phyloP scores from a whole-genome alignment of 2,113 vertebrate genomes.

The Colaptes auratus region DNA sequence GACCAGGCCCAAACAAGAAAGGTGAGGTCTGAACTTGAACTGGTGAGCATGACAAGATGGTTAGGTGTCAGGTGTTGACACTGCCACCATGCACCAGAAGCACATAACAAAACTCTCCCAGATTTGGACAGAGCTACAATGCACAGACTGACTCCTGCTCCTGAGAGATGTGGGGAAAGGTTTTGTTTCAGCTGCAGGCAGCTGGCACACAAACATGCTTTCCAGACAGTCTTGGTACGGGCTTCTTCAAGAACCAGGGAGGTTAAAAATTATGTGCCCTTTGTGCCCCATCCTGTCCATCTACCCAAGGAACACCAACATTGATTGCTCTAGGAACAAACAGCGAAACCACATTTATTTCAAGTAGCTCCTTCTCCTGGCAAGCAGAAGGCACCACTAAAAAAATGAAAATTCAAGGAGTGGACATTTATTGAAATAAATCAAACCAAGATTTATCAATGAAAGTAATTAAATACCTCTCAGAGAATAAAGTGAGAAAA shows the following conservation, averaged over 20 bases:
- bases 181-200: neutral
- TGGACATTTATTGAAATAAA: neutral
- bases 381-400: neutral
- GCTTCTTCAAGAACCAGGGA: neutral
- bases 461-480: neutral
- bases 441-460: neutral
- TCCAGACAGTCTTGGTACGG: neutral
- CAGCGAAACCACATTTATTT: neutral
- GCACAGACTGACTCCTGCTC: neutral
- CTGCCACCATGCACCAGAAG: neutral
- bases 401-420: neutral
- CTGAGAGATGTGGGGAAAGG: neutral
- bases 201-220: fast-evolving
- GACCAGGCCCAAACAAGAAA: neutral
- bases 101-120: fast-evolving
- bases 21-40: neutral
- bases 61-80: neutral
- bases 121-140: neutral
- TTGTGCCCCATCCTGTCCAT: neutral
- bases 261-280: neutral
- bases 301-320: neutral
- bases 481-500: neutral
- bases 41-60: neutral
- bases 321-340: neutral
- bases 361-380: neutral